Percentiles rank a stretch among this genome's conserved stretches.
These are phyloP conservation scores for Isurus oxyrinchus DNA, from an alignment of 2,113 vertebrate species.

Conservation along the genomic window DNA sequence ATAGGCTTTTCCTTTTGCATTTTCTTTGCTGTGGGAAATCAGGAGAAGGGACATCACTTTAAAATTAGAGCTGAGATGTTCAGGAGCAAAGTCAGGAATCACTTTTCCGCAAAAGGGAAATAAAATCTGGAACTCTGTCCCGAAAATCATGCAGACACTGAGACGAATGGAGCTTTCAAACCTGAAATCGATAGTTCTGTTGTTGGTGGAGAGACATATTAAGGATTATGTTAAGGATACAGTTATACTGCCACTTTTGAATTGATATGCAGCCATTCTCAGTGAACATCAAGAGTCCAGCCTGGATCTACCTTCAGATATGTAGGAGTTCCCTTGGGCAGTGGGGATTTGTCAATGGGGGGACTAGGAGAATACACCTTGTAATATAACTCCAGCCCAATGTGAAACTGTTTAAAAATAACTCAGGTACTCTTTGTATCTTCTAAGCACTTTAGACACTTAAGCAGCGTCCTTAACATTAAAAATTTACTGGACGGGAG, in stretches of 20 bases:
- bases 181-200: neutral
- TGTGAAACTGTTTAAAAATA: neutral
- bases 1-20: neutral
- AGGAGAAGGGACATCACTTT: neutral
- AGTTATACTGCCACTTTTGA: neutral
- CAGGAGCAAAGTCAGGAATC: neutral
- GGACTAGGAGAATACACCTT: neutral
- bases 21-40: neutral
- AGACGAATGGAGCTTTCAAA: neutral
- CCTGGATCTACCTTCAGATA: neutral
- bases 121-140: neutral
- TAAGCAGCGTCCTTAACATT: neutral
- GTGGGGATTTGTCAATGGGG: no score
- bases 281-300: neutral
- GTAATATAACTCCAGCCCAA: neutral
- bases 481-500: neutral
- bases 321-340: neutral
- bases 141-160: neutral
- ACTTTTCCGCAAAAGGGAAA: neutral
- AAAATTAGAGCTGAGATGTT: neutral
- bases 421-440: neutral
- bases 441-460: neutral
- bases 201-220: neutral
- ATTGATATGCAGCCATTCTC: neutral
- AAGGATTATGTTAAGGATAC: neutral